A percentile compares a stretch with the other conserved stretches of the same genome.
Conservation (phyloP, 1,140 invertebrate species). For the Cherax destructor region DNA sequence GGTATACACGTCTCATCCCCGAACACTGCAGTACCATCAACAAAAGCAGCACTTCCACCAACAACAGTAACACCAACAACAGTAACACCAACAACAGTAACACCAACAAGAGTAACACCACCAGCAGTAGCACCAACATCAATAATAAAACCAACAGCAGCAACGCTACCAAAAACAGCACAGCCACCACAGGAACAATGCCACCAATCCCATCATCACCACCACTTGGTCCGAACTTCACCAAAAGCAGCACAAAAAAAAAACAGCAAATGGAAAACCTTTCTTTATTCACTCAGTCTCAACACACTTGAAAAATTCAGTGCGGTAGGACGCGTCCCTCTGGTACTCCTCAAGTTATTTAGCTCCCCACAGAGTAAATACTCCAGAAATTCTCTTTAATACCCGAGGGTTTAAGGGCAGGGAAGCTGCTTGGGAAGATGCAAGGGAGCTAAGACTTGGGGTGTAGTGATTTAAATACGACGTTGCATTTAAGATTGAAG, state of each 20-base stretch:
- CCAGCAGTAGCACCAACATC: too few relatives aligned
- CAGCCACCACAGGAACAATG: not conserved
- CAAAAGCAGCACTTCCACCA: not conserved
- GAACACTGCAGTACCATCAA: too few relatives aligned
- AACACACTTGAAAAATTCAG: not conserved
- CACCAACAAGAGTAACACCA: not conserved
- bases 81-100: too few relatives aligned
- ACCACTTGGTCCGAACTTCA: too few relatives aligned
- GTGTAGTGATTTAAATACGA: too few relatives aligned
- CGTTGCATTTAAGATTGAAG: too few relatives aligned
- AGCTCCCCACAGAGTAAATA: not conserved
- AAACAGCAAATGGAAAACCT: not conserved
- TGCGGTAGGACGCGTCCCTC: not conserved
- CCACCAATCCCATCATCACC: not conserved
- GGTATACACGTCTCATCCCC: too few relatives aligned
- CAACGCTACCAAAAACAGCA: not conserved
- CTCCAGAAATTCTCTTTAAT: not conserved
- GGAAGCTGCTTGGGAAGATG: not conserved
- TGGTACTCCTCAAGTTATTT: not conserved
- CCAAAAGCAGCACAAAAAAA: not conserved
- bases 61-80: not conserved
- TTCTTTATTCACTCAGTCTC: not conserved
- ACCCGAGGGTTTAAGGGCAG: not conserved
- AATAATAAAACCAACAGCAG: not conserved
- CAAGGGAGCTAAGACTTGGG: not conserved